phyloP scores from a whole-genome alignment of 2,888 invertebrate species.

The Callinectes sapidus region DNA sequence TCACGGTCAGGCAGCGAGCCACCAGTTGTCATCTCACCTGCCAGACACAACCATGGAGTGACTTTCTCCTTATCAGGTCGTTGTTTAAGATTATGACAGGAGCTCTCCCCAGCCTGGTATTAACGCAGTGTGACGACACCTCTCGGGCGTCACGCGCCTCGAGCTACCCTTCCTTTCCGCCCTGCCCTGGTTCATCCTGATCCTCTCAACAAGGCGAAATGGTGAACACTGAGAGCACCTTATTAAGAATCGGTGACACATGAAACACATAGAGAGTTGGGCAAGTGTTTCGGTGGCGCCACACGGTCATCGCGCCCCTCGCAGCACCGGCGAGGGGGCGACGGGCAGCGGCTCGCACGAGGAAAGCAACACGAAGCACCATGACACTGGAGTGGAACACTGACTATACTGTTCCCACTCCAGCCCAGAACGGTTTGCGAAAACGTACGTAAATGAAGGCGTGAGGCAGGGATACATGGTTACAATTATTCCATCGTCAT shows the following conservation, averaged over 20 bases:
- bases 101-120: background rate
- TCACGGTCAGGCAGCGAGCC: background rate
- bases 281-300: conserved; percentile 31
- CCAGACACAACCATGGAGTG: background rate
- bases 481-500: conserved; percentile 24
- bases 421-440: conserved; percentile 31
- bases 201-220: conserved; percentile 24
- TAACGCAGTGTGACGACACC: background rate
- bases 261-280: conserved; percentile 31
- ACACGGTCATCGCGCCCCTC: conserved; percentile 19
- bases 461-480: conserved; percentile 53
- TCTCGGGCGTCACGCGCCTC: background rate
- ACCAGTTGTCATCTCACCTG: conserved; percentile 4
- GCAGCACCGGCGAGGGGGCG: conserved; percentile 34
- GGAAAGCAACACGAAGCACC: conserved; percentile 64
- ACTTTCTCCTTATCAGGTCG: conserved; percentile 8
- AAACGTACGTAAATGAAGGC: conserved; percentile 33
- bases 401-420: conserved; percentile 55
- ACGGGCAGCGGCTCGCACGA: conserved; percentile 43
- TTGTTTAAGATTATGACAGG: conserved; percentile 9
- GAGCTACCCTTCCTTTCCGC: background rate
- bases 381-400: conserved; percentile 53
- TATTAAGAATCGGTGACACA: conserved; percentile 31
- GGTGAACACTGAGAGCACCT: conserved; percentile 36
- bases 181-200: conserved; percentile 12